phyloP scores from a whole-genome alignment of 53 echinoderm and acorn worm species.

The Paelopatides confundens region DNA sequence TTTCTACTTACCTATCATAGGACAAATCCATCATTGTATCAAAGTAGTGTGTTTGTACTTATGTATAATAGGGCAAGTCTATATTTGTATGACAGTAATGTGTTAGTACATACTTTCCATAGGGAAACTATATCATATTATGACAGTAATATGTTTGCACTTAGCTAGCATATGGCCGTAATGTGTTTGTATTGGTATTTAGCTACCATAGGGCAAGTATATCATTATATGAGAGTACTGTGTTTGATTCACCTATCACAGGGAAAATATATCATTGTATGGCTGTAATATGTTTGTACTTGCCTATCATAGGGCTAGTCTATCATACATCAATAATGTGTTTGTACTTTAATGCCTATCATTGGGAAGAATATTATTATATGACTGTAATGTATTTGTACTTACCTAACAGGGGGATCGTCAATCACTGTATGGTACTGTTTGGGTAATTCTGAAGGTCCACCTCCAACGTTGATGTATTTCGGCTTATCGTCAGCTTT shows the following conservation, averaged over 20 bases:
- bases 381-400: too few relatives aligned
- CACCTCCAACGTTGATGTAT: slow-evolving; percentile 97
- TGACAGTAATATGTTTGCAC: not conserved
- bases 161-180: not conserved
- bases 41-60: too few relatives aligned
- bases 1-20: too few relatives aligned
- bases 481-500: slow-evolving; percentile 80
- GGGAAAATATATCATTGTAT: slow-evolving; percentile 87
- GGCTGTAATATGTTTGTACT: not conserved
- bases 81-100: too few relatives aligned
- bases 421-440: slow-evolving; percentile 98
- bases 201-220: not conserved
- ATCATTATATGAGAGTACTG: not conserved
- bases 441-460: slow-evolving; percentile 90
- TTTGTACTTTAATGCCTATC: not conserved
- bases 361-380: too few relatives aligned
- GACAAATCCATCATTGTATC: too few relatives aligned
- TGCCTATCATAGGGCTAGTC: not conserved
- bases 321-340: too few relatives aligned
- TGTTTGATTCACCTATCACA: slow-evolving; percentile 8
- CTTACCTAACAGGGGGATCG: slow-evolving; percentile 79
- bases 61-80: too few relatives aligned
- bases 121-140: not conserved
- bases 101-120: not conserved
- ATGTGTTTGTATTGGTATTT: not conserved